Base-by-base conservation (phyloP, 2,797 vertebrate genomes). In the Xerus rutilus region DNA sequence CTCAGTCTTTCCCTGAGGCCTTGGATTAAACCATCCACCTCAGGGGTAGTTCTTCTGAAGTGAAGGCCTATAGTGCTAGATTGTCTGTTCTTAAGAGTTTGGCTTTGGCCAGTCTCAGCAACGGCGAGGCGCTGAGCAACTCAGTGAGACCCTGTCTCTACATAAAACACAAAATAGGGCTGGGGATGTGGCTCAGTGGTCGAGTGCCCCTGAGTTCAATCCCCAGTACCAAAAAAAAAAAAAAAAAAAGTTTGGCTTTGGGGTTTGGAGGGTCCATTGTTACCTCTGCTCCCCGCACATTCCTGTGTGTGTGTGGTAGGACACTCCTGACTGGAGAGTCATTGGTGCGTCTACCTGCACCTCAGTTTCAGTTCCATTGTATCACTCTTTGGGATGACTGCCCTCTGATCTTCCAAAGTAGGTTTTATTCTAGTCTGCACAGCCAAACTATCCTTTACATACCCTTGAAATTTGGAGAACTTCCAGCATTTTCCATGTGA, bases 391-490 rank as follows among this genome's bases (percentile, higher is more conserved):
- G 77, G 69, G 72, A 18, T 57, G 25, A 69, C 43, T 4, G 1
- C 13, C 47, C 47, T 59, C 28, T 39, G 49, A n/a, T 21, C 17
- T 77, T 28, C 45, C 35, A 89, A 87, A 88, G 47, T 81, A 52
- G 85, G 39, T 94, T 84, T 96, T 32, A 67, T 21, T 86, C 81
- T 86, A 25, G 15, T 90, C 62, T 90, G 11, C n/a, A 54, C 65
- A 88, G 84, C 54, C 69, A 83, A 72, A 69, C 62, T 47, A 21
- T 59, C 82, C 20, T 93, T 35, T 81, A 25, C 2, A 74, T 94
- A 78, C 15, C 57, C 69, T 74, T 92, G 85, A 77, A 95, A 69
- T 94, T 25, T 95, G 85, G 47, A 77, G n/a, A 95, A 78, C 20
- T 85, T 88, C 18, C 45, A 74, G 49, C 28, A 54, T 94, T 94